phyloP scores from a whole-genome alignment of 2,113 vertebrate genomes.

The Triplophysa siluroides region DNA sequence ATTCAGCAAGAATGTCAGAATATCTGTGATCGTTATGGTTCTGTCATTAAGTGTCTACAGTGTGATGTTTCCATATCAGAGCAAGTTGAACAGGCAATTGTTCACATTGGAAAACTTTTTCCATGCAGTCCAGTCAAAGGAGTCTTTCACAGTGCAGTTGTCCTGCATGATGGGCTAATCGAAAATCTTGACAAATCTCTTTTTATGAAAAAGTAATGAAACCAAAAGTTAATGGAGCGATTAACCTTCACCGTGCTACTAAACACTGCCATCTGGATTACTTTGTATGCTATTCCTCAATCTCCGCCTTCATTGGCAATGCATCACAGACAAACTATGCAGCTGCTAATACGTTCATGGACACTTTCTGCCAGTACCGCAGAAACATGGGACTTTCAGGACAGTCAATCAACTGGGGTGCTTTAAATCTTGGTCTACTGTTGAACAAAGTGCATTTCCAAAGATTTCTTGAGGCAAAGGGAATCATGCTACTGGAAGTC shows the following conservation, averaged over 20 bases:
- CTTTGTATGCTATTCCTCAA: conserved; percentile 86
- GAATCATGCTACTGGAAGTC: conserved; percentile 75
- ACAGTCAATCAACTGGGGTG: conserved; percentile 86
- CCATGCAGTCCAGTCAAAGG: conserved; percentile 75
- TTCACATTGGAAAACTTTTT: conserved; percentile 65
- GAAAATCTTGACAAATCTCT: conserved; percentile 74
- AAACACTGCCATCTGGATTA: conserved; percentile 76
- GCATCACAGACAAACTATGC: conserved; percentile 80
- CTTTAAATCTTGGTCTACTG: conserved; percentile 79
- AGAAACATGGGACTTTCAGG: conserved; percentile 78
- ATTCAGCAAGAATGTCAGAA: conserved; percentile 71
- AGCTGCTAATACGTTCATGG: conserved; percentile 84
- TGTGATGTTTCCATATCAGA: conserved; percentile 73
- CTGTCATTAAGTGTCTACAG: conserved; percentile 65
- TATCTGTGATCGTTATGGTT: conserved; percentile 68
- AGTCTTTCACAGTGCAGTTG: conserved; percentile 84
- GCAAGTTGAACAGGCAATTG: conserved; percentile 69
- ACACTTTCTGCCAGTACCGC: conserved; percentile 81
- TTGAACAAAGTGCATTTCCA: conserved; percentile 76
- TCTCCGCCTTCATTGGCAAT: conserved; percentile 83
- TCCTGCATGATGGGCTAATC: conserved; percentile 76
- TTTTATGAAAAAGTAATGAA: conserved; percentile 80
- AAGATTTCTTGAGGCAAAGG: conserved; percentile 75
- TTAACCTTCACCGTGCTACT: conserved; percentile 82
- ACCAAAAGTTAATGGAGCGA: conserved; percentile 81